phyloP scores from a whole-genome alignment of 2,888 invertebrate species.

The Hyppa rectilinea region DNA sequence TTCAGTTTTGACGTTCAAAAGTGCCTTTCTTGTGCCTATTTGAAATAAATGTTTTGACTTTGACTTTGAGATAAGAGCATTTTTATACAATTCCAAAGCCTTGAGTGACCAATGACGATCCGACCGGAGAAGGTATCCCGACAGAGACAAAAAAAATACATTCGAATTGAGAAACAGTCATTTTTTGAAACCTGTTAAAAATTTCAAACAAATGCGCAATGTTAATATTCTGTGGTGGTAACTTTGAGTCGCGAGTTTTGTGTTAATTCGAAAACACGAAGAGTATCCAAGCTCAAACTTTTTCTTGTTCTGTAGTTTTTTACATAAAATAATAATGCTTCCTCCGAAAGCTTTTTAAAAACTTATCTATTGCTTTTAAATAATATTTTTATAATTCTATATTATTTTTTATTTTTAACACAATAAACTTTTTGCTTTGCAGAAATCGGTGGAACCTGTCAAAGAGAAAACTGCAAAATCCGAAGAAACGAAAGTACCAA shows the following conservation, averaged over 20 bases:
- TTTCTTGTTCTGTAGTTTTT: neutral
- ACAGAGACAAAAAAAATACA: neutral
- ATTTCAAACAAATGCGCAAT: too few species aligned
- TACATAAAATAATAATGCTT: neutral
- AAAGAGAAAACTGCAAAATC: slow-evolving; percentile 26
- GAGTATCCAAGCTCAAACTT: neutral
- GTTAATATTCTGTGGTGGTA: too few species aligned
- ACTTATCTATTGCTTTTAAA: neutral
- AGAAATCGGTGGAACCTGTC: slow-evolving; percentile 25
- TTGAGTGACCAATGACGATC: neutral
- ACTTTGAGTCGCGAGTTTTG: neutral
- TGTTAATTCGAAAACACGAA: neutral
- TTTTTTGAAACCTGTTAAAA: too few species aligned
- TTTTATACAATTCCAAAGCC: neutral
- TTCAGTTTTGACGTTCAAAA: too few species aligned
- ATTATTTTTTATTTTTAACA: too few species aligned
- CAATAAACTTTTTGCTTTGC: neutral
- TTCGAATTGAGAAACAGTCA: too few species aligned
- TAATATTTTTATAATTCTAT: too few species aligned
- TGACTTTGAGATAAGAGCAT: too few species aligned
- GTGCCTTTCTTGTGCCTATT: too few species aligned
- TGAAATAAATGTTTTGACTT: too few species aligned
- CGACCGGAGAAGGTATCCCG: too few species aligned
- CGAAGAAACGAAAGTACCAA: slow-evolving; percentile 33
- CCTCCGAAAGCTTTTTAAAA: neutral